Conservation (phyloP, 1,140 invertebrate genomes). For the Tetranychus cinnabarinus region DNA sequence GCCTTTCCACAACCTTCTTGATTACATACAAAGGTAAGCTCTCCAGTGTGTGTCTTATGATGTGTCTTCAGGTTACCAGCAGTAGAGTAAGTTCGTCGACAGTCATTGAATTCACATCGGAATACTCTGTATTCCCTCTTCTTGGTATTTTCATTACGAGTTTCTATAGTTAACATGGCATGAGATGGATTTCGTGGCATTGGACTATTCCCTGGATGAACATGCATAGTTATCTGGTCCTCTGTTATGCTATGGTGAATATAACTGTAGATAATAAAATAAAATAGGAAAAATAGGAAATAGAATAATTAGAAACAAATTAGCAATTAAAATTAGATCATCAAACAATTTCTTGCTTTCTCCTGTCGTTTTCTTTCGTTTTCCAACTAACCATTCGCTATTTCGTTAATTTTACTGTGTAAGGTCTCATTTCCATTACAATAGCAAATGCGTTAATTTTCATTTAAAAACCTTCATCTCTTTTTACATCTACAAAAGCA, state of each 20-base stretch:
- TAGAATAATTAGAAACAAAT: background rate
- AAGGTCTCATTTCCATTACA: too few species aligned
- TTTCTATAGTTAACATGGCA: conserved; percentile 39
- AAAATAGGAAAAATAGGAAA: background rate
- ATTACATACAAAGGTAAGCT: conserved; percentile 76
- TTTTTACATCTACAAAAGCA: too few species aligned
- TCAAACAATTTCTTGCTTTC: too few species aligned
- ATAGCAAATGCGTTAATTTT: too few species aligned
- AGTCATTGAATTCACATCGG: conserved; percentile 68
- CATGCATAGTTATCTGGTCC: conserved; percentile 41
- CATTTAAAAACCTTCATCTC: too few species aligned
- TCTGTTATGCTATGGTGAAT: conserved; percentile 38
- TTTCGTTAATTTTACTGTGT: too few species aligned
- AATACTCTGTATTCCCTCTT: conserved; percentile 41
- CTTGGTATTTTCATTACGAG: conserved; percentile 34
- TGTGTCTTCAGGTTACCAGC: conserved; percentile 81
- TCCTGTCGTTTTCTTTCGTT: too few species aligned
- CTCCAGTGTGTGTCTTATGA: conserved; percentile 51
- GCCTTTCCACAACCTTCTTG: conserved; percentile 67
- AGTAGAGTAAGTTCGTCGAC: conserved; percentile 69
- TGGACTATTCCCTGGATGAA: conserved; percentile 30
- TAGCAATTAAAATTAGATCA: too few species aligned
- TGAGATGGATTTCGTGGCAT: conserved; percentile 38
- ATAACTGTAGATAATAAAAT: conserved; percentile 24
- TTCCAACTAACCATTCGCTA: too few species aligned